Base-by-base conservation (phyloP, 1,140 invertebrate genomes). In the Mycetomoellerius zeteki region DNA sequence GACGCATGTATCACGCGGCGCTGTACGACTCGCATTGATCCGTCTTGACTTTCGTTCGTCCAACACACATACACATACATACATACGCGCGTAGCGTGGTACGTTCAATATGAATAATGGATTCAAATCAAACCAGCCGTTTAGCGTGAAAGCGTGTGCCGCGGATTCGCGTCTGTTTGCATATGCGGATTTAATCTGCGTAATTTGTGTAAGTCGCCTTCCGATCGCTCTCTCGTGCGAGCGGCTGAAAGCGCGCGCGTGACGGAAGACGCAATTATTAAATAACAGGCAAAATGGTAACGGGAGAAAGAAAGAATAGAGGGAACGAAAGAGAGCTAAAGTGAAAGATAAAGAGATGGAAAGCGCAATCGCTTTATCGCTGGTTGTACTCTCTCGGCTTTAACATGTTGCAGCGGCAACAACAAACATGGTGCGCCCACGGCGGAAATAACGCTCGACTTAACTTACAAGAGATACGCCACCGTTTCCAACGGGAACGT, bases 401-500 rank as follows among this genome's bases (percentile, higher is more conserved):
- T 80, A 80, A 67, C 72, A 5, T 19, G 54, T 69, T 65, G 62
- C 77, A 33, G 12, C 19, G 58, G 47, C 47, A 21, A 33, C 56
- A 14, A 47, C 54, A 27, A 76, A 54, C 75, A 54, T 60, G 58
- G 37, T 50, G 76, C 37, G 21, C 75, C 75, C 12, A 56, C 37
- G 43, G 60, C 62, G 62, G 77, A 80, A 67, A 80, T 80, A 69
- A 80, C 77, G 62, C 77, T 52, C 60, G 77, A 80, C 62, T 80
- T 80, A 69, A 80, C 60, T 80, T 80, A 69, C 77, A 80, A 80
- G 77, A 80, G 77, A 80, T 43, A 80, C 77, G 47, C 43, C 47
- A 80, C 19, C 62, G 27, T 62, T 78, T 50, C 37, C 56, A 62
- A 78, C 60, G 47, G n/a, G 60, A 47, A 19, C 43, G 60, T 80